phyloP scores from a whole-genome alignment of 2,797 vertebrate species.

The Lepilemur septentrionalis region DNA sequence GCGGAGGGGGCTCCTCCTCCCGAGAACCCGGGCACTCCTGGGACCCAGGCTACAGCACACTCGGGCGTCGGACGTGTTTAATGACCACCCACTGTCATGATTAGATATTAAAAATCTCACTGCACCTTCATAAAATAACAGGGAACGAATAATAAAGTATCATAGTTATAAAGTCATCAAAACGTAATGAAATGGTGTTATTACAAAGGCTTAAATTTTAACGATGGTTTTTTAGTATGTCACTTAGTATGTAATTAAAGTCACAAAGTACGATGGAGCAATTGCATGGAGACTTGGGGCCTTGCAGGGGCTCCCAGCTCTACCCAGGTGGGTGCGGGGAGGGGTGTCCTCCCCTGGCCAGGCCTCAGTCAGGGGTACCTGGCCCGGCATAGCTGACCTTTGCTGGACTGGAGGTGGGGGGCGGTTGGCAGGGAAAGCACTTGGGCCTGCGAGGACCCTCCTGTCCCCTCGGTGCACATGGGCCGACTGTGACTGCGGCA shows the following conservation, averaged over 20 bases:
- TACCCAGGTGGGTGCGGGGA: fast-evolving
- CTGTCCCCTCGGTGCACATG: fast-evolving
- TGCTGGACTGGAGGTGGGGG: fast-evolving
- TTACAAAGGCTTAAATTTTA: conserved; percentile 82
- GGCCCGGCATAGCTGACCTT: no score
- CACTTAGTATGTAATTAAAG: conserved; percentile 81
- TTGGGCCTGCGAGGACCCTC: fast-evolving
- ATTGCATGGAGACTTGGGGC: conserved; percentile 66
- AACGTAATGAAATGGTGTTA: conserved; percentile 81
- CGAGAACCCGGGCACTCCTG: fast-evolving
- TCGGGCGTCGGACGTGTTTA: neutral
- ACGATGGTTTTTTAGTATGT: conserved; percentile 77
- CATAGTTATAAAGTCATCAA: conserved; percentile 84
- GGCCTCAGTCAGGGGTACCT: fast-evolving
- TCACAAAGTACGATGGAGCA: conserved; percentile 71
- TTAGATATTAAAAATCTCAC: conserved; percentile 73
- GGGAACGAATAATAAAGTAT: conserved; percentile 82
- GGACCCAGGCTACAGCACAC: neutral
- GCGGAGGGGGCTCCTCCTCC: neutral
- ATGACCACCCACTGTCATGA: conserved; percentile 26
- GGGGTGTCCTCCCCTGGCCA: fast-evolving
- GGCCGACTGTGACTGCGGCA: fast-evolving
- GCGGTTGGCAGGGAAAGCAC: neutral
- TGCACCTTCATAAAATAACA: conserved; percentile 78
- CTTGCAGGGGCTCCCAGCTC: neutral